Conservation (phyloP, 2,797 vertebrate genomes). For the Morelia viridis region DNA sequence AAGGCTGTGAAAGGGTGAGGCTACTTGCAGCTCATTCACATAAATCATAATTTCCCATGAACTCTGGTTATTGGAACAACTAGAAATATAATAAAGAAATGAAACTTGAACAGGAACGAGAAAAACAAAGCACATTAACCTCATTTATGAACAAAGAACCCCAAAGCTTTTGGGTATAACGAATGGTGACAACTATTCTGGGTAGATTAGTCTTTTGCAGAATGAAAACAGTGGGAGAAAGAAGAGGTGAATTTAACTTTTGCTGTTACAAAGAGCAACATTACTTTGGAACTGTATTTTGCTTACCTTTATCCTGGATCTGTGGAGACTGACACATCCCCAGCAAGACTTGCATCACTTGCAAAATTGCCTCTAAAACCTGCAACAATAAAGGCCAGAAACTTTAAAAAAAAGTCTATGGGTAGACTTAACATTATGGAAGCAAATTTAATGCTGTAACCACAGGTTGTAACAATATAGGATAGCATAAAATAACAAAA, state of each 20-base stretch:
- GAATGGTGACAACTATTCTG: background rate
- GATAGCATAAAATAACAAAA: background rate
- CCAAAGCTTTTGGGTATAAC: background rate
- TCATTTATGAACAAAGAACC: background rate
- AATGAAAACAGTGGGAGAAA: background rate
- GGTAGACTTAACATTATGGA: background rate
- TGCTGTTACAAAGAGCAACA: background rate
- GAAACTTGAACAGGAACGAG: background rate
- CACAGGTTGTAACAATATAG: background rate
- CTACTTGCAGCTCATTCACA: no score
- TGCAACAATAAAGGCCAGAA: slow-evolving; percentile 63
- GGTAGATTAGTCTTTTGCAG: background rate
- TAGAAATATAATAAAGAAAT: no score
- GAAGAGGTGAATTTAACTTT: slow-evolving; percentile 2
- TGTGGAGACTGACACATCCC: slow-evolving; percentile 87
- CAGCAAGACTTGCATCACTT: slow-evolving; percentile 87
- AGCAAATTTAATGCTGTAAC: background rate
- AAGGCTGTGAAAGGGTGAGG: no score
- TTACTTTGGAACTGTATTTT: slow-evolving; percentile 1
- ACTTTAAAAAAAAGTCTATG: background rate
- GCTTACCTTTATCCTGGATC: slow-evolving; percentile 88
- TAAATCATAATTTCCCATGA: no score
- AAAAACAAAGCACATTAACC: background rate
- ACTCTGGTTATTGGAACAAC: no score
- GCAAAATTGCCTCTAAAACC: slow-evolving; percentile 89